Conservation (phyloP, 2,888 invertebrate species). For the Drosophila affinis region DNA sequence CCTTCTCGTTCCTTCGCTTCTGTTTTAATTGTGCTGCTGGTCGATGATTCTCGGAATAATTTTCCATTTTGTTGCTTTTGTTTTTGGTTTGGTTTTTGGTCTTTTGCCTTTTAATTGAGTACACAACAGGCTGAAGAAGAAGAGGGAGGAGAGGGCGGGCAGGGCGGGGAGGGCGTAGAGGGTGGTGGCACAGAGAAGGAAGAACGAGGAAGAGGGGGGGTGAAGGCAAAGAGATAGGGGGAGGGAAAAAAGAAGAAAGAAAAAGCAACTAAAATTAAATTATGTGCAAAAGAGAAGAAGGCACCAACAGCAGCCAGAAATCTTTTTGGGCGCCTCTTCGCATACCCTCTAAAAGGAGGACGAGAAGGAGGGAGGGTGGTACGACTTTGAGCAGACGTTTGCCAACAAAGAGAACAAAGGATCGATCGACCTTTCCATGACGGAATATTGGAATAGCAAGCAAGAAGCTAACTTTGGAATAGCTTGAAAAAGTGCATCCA, state of each 20-base stretch:
- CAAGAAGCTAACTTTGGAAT: too few species aligned
- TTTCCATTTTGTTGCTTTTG: slow-evolving; percentile 60
- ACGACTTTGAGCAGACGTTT: not conserved
- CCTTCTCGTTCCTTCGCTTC: slow-evolving; percentile 29
- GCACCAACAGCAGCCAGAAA: slow-evolving; percentile 25
- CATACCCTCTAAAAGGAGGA: not conserved
- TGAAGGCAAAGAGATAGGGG: not conserved
- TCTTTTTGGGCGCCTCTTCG: slow-evolving; percentile 49
- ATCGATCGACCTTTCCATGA: too few species aligned
- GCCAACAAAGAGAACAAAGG: not conserved
- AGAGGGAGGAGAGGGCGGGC: not conserved
- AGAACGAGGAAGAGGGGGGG: too few species aligned
- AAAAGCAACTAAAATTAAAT: slow-evolving; percentile 71
- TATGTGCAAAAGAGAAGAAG: slow-evolving; percentile 62
- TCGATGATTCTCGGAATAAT: slow-evolving; percentile 76
- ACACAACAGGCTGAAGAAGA: slow-evolving; percentile 53
- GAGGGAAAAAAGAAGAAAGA: slow-evolving; percentile 12
- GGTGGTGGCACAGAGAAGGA: too few species aligned
- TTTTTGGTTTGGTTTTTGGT: slow-evolving; percentile 46
- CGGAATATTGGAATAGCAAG: too few species aligned
- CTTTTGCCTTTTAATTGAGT: slow-evolving; percentile 75
- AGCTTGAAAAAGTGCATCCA: too few species aligned
- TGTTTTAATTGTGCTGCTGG: slow-evolving; percentile 70
- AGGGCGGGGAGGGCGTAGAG: not conserved
- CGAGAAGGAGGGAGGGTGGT: not conserved